These are phyloP conservation scores for Leptopilina boulardi DNA, from an alignment of 1,140 invertebrate species.

Conservation along the genomic window DNA sequence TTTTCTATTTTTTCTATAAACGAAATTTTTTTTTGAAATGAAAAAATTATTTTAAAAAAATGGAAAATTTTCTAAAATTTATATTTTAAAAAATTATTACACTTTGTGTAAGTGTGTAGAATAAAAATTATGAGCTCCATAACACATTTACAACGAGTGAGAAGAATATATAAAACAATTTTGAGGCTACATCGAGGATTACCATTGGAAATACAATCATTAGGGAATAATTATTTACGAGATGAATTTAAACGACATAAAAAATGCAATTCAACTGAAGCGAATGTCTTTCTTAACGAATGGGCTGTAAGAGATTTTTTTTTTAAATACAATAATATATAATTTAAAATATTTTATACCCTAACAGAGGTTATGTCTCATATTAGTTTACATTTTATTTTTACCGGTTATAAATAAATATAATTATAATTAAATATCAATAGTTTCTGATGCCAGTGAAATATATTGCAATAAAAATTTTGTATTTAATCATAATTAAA, in stretches of 20 bases:
- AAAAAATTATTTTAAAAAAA: too few species aligned
- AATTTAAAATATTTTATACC: conserved; percentile 29
- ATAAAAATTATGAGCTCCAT: conserved; percentile 52
- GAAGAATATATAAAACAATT: conserved; percentile 91
- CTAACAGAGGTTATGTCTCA: conserved; percentile 17
- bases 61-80: background rate
- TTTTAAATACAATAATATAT: conserved; percentile 4
- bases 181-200: conserved; percentile 89
- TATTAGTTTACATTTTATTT: conserved; percentile 31
- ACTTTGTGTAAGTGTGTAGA: too few species aligned
- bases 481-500: too few species aligned
- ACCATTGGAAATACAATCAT: conserved; percentile 83
- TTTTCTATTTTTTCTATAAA: too few species aligned
- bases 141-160: conserved; percentile 81
- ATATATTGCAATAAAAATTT: too few species aligned
- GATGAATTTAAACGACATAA: conserved; percentile 94
- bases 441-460: too few species aligned
- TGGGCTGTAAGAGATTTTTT: conserved; percentile 85
- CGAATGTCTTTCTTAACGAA: conserved; percentile 88
- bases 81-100: background rate
- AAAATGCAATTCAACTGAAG: conserved; percentile 82
- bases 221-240: conserved; percentile 90
- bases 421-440: too few species aligned
- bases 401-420: background rate
- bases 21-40: too few species aligned